Percentiles rank a stretch among this genome's conserved stretches.
These are phyloP conservation scores for Euphonia xanthogaster DNA, from an alignment of 2,797 vertebrate genomes.

Conservation along the genomic window DNA sequence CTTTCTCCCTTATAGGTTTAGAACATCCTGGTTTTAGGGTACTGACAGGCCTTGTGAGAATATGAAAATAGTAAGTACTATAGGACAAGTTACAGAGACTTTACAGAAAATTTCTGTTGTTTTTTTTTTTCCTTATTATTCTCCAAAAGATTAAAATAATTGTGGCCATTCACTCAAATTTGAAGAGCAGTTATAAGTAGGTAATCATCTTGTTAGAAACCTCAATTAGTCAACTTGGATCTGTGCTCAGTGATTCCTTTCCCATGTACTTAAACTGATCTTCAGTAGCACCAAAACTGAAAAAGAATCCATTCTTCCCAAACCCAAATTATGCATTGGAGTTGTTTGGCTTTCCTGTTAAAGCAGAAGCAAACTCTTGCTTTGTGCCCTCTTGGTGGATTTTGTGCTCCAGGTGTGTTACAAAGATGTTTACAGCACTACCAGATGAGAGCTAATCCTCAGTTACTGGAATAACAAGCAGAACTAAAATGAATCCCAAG, in stretches of 20 bases:
- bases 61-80: not conserved
- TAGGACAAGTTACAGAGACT: not conserved
- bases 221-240: not conserved
- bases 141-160: not conserved
- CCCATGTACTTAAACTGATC: not conserved
- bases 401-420: not conserved
- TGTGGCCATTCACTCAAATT: not conserved
- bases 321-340: not conserved
- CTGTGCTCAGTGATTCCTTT: not conserved
- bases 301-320: not conserved
- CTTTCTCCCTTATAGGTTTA: not conserved
- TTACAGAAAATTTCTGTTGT: not conserved
- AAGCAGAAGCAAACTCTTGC: not conserved
- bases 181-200: not conserved
- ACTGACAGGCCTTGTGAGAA: not conserved
- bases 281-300: not conserved
- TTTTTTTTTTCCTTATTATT: not conserved
- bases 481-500: not conserved
- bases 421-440: not conserved
- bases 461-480: not conserved
- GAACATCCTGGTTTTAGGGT: not conserved
- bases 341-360: not conserved
- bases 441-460: conserved; percentile 10
- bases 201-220: not conserved
- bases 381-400: conserved; percentile 2